Conservation (phyloP, 1,140 invertebrate species). For the Procambarus clarkii region DNA sequence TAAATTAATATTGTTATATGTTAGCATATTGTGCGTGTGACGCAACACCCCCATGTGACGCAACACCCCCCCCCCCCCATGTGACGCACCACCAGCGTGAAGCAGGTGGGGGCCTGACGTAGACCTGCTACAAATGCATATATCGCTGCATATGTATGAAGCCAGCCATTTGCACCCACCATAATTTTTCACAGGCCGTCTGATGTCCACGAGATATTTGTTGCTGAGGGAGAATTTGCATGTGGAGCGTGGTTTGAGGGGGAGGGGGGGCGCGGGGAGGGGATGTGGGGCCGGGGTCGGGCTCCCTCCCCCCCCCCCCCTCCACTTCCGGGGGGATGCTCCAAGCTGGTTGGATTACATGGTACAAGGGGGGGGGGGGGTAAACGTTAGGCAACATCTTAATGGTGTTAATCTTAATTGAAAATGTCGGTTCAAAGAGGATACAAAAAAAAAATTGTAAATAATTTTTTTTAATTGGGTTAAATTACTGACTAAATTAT, state of each 20-base stretch:
- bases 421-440: background rate
- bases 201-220: background rate
- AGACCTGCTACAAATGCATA: background rate
- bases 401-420: background rate
- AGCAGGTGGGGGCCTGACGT: background rate
- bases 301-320: too few species aligned
- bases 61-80: too few species aligned
- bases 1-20: too few species aligned
- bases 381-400: background rate
- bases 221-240: background rate
- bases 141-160: background rate
- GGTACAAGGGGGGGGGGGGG: background rate
- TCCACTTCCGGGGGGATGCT: background rate
- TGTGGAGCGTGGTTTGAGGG: background rate
- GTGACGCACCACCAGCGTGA: too few species aligned
- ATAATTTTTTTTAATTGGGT: too few species aligned
- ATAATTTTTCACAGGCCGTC: background rate
- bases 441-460: too few species aligned
- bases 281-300: background rate
- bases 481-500: too few species aligned
- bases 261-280: background rate
- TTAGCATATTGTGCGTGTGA: too few species aligned
- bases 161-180: background rate
- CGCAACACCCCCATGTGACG: too few species aligned
- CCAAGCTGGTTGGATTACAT: background rate